Evolutionary conservation across 2,113 vertebrate species (phyloP).

Genomic region (Ceuthmochares aereus): DNA sequence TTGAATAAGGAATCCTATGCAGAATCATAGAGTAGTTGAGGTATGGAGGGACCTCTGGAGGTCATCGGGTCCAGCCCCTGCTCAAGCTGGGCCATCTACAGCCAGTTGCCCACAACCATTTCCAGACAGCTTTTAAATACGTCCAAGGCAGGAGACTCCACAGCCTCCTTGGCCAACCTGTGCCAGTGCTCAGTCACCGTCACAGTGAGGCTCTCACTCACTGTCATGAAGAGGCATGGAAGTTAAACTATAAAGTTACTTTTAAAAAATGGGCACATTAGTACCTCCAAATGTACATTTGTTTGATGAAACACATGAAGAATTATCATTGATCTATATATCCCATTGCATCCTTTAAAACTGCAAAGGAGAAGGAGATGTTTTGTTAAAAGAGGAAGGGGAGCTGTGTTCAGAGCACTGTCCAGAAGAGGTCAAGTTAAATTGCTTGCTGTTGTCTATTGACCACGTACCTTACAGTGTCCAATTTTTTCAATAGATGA

Average conservation of each 20-base stretch:
- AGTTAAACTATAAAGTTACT: background rate
- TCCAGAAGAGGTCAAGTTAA: slow-evolving; percentile 57
- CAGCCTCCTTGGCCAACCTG: background rate
- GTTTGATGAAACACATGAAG: background rate
- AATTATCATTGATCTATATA: background rate
- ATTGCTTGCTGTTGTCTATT: slow-evolving; percentile 79
- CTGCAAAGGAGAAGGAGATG: background rate
- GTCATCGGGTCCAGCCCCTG: accelerated
- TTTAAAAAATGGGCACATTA: background rate
- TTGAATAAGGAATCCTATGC: background rate
- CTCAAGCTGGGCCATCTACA: background rate
- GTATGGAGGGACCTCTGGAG: background rate
- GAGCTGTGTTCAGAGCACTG: background rate
- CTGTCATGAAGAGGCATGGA: background rate
- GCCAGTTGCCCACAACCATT: background rate
- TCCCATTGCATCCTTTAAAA: background rate
- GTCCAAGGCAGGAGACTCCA: background rate
- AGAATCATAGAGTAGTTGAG: background rate
- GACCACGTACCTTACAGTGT: slow-evolving; percentile 65
- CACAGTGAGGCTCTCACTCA: background rate
- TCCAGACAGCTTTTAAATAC: background rate
- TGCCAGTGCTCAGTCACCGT: background rate
- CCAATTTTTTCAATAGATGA: slow-evolving; percentile 55
- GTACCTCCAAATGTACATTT: background rate
- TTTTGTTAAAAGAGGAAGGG: background rate